Conservation (phyloP, 2,113 vertebrate species). For the Delphinus delphis region DNA sequence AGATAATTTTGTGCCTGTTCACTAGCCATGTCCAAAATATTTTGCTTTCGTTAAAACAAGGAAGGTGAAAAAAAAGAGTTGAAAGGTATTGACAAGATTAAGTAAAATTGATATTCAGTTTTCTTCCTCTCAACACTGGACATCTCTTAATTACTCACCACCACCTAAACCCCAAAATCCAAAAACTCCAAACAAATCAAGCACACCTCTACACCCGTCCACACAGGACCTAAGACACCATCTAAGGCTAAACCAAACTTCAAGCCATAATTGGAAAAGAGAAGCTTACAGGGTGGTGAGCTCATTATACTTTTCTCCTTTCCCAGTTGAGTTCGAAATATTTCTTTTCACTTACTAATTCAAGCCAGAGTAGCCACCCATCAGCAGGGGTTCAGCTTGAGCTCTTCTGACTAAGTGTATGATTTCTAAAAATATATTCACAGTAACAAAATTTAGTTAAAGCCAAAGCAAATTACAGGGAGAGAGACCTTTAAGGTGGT, state of each 20-base stretch:
- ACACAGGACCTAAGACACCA: background rate
- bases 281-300: background rate
- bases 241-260: background rate
- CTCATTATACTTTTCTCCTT: background rate
- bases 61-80: background rate
- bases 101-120: background rate
- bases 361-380: background rate
- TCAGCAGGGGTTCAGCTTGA: background rate
- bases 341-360: slow-evolving; percentile 43
- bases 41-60: background rate
- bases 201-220: background rate
- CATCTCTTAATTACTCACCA: background rate
- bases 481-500: too few relatives aligned
- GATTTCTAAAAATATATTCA: too few relatives aligned
- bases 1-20: background rate
- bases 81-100: background rate
- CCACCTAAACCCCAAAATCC: background rate
- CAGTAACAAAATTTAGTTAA: too few relatives aligned
- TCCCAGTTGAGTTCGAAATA: background rate
- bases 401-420: background rate
- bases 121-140: background rate
- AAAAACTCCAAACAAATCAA: background rate
- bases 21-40: background rate
- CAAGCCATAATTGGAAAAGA: background rate
- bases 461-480: too few relatives aligned